Evolutionary conservation across 2,888 invertebrate species (phyloP).

Genomic region (Timema podura): DNA sequence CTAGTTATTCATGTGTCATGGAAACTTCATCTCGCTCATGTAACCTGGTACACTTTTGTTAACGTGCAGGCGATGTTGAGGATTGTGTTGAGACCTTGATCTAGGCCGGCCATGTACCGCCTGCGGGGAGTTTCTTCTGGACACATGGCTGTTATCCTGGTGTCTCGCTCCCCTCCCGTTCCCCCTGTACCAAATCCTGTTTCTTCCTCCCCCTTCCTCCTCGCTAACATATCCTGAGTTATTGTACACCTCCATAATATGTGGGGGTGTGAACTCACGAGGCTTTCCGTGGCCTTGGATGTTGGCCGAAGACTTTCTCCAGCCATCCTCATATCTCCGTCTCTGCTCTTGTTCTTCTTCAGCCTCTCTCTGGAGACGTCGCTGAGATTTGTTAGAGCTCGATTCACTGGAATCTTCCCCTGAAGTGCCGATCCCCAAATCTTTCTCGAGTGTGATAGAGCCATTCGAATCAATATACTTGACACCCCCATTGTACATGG

Average conservation of each 20-base stretch:
- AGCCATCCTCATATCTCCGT: conserved; percentile 62
- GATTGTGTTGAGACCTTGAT: conserved; percentile 61
- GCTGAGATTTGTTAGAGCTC: conserved; percentile 69
- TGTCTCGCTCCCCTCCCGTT: conserved; percentile 13
- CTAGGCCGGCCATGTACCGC: conserved; percentile 51
- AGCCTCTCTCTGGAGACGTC: conserved; percentile 46
- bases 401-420: conserved; percentile 82
- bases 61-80: conserved; percentile 48
- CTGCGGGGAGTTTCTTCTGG: conserved; percentile 41
- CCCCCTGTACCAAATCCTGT: conserved; percentile 39
- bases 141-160: background rate
- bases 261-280: conserved; percentile 49
- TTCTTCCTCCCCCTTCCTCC: conserved; percentile 45
- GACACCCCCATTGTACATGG: conserved; percentile 20
- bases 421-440: conserved; percentile 76
- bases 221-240: conserved; percentile 53
- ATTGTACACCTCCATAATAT: conserved; percentile 59
- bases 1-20: conserved; percentile 44
- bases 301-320: conserved; percentile 59
- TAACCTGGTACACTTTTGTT: conserved; percentile 47
- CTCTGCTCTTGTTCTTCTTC: conserved; percentile 57
- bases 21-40: conserved; percentile 61
- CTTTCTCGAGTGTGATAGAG: conserved; percentile 58
- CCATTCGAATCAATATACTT: conserved; percentile 57
- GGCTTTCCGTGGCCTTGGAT: conserved; percentile 35